Conservation (phyloP, 2,797 vertebrate genomes). For the Tokudaia muenninki region DNA sequence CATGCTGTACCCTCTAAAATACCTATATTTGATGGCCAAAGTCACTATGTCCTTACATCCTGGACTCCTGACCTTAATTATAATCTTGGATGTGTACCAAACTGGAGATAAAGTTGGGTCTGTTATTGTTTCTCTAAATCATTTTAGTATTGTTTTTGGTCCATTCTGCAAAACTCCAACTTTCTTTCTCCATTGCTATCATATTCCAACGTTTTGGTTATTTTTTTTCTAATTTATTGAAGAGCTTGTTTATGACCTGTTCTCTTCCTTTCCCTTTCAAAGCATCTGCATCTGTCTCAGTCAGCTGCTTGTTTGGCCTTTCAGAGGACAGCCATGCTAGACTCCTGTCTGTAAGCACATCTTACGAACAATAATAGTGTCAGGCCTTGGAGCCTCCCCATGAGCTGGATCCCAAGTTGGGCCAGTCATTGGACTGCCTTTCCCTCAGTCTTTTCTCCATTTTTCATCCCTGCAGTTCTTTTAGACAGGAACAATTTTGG, state of each 20-base stretch:
- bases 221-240: not conserved
- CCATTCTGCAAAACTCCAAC: not conserved
- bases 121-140: not conserved
- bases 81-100: slow-evolving; percentile 6
- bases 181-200: not conserved
- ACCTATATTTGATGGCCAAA: slow-evolving; percentile 19
- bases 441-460: not conserved
- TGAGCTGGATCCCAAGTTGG: not conserved
- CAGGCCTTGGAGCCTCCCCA: not conserved
- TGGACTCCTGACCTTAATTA: slow-evolving; percentile 8
- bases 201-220: not conserved
- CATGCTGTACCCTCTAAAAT: not conserved
- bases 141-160: not conserved
- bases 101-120: not conserved
- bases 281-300: not conserved
- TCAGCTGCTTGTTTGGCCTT: not conserved
- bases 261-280: not conserved
- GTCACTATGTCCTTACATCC: not conserved
- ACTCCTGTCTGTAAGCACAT: not conserved
- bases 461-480: not conserved
- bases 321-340: not conserved
- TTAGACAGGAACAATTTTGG: not conserved
- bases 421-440: not conserved
- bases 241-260: not conserved
- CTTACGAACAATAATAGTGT: not conserved